Conservation (phyloP, 2,113 vertebrate species). For the Motacilla tschutschensis region DNA sequence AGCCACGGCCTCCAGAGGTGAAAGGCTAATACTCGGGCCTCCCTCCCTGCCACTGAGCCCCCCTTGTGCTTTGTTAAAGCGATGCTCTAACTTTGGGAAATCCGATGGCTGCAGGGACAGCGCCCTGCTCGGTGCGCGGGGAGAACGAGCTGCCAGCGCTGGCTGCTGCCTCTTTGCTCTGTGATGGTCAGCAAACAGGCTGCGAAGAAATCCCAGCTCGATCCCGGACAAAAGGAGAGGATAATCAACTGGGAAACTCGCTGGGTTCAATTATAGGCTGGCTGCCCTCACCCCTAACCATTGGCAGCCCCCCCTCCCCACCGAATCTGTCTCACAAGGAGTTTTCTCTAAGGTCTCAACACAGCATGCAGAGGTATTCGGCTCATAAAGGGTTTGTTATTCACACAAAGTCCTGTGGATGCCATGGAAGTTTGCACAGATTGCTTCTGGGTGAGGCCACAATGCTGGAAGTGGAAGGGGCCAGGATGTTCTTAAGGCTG, state of each 20-base stretch:
- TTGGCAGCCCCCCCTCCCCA: not conserved
- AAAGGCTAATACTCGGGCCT: not conserved
- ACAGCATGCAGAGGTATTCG: not conserved
- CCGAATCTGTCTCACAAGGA: not conserved
- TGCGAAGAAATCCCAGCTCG: not conserved
- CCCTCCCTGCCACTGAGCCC: not conserved
- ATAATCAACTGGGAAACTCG: not conserved
- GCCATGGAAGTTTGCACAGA: not conserved
- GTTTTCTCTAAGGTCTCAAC: not conserved
- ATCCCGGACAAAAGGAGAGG: not conserved
- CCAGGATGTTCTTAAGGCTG: not conserved
- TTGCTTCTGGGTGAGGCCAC: slow-evolving; percentile 35
- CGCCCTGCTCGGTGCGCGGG: not conserved
- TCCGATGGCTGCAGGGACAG: not conserved
- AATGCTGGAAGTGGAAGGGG: slow-evolving; percentile 18
- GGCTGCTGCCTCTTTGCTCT: not conserved
- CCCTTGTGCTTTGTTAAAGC: not conserved
- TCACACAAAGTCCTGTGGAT: not conserved
- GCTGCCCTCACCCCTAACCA: not conserved
- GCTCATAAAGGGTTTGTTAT: slow-evolving; percentile 5
- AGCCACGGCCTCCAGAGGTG: not conserved
- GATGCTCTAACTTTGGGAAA: not conserved
- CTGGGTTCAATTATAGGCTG: not conserved
- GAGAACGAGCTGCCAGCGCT: not conserved
- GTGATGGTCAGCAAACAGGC: not conserved